phyloP scores from a whole-genome alignment of 2,113 vertebrate species.

The Butorides virescens region DNA sequence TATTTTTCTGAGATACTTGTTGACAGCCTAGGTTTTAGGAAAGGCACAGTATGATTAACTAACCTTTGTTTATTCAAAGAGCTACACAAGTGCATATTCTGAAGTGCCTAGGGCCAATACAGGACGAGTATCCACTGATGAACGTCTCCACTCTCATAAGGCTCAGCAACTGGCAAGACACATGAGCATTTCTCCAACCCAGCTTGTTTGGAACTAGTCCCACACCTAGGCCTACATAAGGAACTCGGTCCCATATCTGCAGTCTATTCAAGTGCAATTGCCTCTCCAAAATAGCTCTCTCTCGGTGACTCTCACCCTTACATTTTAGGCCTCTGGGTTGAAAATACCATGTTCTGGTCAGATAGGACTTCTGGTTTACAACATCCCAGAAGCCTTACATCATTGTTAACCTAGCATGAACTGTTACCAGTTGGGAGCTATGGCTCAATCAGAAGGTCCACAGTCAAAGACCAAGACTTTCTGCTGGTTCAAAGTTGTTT shows the following conservation, averaged over 20 bases:
- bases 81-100: not conserved
- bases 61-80: not conserved
- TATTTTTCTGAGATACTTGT: not conserved
- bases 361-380: not conserved
- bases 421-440: not conserved
- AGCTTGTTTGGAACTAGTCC: not conserved
- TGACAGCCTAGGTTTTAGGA: not conserved
- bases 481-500: not conserved
- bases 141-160: not conserved
- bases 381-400: not conserved
- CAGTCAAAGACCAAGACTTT: not conserved
- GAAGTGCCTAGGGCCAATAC: not conserved
- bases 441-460: not conserved
- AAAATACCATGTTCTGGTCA: not conserved
- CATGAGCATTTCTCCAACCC: rapidly evolving
- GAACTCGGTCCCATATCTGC: rapidly evolving
- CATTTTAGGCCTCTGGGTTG: not conserved
- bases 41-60: not conserved
- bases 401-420: not conserved
- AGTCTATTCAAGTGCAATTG: not conserved
- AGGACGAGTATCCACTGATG: not conserved
- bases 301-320: not conserved
- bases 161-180: not conserved
- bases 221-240: not conserved
- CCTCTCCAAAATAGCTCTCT: not conserved